phyloP scores from a whole-genome alignment of 1,140 invertebrate species.

The Neuroterus valhalla region DNA sequence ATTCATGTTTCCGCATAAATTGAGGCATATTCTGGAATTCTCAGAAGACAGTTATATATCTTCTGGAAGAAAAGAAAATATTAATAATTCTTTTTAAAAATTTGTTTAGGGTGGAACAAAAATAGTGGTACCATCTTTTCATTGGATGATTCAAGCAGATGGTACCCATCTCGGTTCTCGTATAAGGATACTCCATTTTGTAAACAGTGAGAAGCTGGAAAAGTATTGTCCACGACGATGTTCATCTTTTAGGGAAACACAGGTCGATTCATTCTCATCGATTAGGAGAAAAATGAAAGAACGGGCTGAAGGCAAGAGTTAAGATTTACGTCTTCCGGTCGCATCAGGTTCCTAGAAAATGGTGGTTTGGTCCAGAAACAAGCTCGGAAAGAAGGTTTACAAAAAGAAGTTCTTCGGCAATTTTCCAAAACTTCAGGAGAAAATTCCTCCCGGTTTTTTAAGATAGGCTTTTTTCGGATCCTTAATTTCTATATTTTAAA shows the following conservation, averaged over 20 bases:
- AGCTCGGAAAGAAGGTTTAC: not conserved
- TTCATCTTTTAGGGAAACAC: constrained; percentile 14
- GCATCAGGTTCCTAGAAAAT: constrained; percentile 54
- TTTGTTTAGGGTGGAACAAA: constrained; percentile 2
- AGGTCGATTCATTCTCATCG: constrained; percentile 45
- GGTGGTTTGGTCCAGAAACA: constrained; percentile 26
- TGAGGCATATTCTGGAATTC: not conserved
- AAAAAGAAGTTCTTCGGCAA: not conserved
- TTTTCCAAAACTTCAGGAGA: too few species aligned
- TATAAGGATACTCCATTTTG: constrained; percentile 61
- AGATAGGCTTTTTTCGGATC: too few species aligned
- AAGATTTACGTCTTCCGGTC: constrained; percentile 63
- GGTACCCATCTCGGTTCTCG: constrained; percentile 62
- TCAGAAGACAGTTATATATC: not conserved
- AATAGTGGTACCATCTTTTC: constrained; percentile 48
- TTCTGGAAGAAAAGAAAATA: not conserved
- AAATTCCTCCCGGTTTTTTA: too few species aligned
- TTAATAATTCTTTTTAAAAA: constrained; percentile 5
- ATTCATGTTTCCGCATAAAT: too few species aligned
- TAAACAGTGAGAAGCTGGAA: constrained; percentile 53
- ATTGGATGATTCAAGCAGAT: constrained; percentile 57
- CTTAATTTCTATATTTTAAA: too few species aligned
- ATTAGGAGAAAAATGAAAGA: constrained; percentile 19
- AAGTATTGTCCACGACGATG: constrained; percentile 52
- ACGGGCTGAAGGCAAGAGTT: constrained; percentile 54